Conservation (phyloP, 2,888 invertebrate genomes). For the Atrina japonica region DNA sequence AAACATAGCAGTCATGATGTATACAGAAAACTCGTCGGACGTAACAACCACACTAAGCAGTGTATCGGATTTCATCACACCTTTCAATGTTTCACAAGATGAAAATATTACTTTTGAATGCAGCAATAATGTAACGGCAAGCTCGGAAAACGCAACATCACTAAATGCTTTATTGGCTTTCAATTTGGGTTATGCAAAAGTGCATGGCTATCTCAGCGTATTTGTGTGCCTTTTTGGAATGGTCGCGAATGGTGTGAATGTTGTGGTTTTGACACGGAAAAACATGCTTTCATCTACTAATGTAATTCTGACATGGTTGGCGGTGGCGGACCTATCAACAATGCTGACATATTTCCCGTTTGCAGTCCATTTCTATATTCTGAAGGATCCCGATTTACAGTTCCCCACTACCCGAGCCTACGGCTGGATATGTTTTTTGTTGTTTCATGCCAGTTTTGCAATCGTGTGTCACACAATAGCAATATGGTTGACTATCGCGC, state of each 20-base stretch:
- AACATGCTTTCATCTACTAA: slow-evolving; percentile 97
- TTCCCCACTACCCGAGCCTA: slow-evolving; percentile 72
- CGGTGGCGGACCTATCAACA: slow-evolving; percentile 95
- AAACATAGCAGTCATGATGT: too few species aligned
- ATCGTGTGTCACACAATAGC: slow-evolving; percentile 94
- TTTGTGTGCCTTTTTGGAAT: slow-evolving; percentile 95
- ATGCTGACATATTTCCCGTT: slow-evolving; percentile 95
- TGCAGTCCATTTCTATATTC: slow-evolving; percentile 85
- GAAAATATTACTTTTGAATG: too few species aligned
- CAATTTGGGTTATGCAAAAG: slow-evolving; percentile 65
- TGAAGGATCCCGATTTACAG: slow-evolving; percentile 61
- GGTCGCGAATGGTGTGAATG: slow-evolving; percentile 93
- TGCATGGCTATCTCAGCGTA: slow-evolving; percentile 93
- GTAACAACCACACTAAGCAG: too few species aligned
- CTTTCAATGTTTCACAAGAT: too few species aligned
- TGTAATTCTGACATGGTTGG: slow-evolving; percentile 89
- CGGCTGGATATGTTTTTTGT: slow-evolving; percentile 80
- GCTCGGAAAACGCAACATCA: slow-evolving; percentile 26
- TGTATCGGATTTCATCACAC: too few species aligned
- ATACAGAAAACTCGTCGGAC: too few species aligned
- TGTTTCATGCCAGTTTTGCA: slow-evolving; percentile 93
- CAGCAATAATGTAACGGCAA: too few species aligned
- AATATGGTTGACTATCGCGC: slow-evolving; percentile 94
- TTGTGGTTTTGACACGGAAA: slow-evolving; percentile 92
- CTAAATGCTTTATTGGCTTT: slow-evolving; percentile 57